Percentiles rank a stretch among this genome's conserved stretches.
These are phyloP conservation scores for Papilio aristodemus DNA, from an alignment of 1,140 invertebrate genomes.

Conservation along the genomic window DNA sequence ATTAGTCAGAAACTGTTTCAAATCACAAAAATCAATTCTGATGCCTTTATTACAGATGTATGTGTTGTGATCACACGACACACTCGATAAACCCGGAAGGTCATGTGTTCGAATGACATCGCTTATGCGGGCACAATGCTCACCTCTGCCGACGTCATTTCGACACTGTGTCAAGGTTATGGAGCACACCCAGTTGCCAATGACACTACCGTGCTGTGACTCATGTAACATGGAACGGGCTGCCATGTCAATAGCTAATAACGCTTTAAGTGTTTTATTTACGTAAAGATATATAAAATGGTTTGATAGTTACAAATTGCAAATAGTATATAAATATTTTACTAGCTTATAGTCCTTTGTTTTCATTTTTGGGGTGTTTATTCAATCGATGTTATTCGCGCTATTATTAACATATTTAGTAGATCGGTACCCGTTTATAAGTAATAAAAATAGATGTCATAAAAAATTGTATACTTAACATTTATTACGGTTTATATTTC, in stretches of 20 bases:
- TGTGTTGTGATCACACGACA: not conserved
- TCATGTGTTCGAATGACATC: not conserved
- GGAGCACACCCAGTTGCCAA: slow-evolving; percentile 12
- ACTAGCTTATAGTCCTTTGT: too few species aligned
- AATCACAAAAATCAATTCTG: too few species aligned
- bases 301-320: too few species aligned
- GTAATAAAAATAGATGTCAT: too few species aligned
- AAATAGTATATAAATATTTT: too few species aligned
- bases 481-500: not conserved
- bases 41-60: not conserved
- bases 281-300: too few species aligned
- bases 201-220: not conserved
- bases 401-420: too few species aligned
- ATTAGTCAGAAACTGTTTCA: too few species aligned
- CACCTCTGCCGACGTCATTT: not conserved
- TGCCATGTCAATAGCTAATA: slow-evolving; percentile 15
- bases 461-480: slow-evolving; percentile 6
- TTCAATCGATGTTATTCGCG: too few species aligned
- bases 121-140: slow-evolving; percentile 1
- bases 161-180: slow-evolving; percentile 18
- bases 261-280: not conserved
- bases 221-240: slow-evolving; percentile 1
- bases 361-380: too few species aligned
- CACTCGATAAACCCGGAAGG: slow-evolving; percentile 15
- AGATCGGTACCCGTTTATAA: too few species aligned